Evolutionary conservation across 2,113 vertebrate genomes (phyloP).

Genomic region (Brachypteracias leptosomus): DNA sequence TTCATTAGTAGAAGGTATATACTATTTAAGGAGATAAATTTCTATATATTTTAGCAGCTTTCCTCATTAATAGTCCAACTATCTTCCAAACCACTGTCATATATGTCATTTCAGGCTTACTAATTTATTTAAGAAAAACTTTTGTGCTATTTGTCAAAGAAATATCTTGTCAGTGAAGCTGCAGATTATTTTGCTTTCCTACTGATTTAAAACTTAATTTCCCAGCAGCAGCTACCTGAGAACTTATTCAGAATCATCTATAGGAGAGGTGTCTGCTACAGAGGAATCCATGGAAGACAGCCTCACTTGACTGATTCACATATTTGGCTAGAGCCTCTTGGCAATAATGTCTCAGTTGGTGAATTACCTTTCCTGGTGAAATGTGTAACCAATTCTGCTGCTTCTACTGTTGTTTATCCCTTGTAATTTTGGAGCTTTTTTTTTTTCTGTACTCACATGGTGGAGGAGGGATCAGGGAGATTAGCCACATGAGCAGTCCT

Average conservation of each 20-base stretch:
- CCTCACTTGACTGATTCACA: background rate
- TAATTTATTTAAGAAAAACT: background rate
- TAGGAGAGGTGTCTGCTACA: background rate
- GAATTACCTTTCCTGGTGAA: background rate
- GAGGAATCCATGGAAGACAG: background rate
- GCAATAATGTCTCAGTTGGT: background rate
- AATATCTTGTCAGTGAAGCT: background rate
- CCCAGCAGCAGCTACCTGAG: background rate
- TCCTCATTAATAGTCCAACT: background rate
- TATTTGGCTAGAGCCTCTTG: background rate
- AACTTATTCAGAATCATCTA: background rate
- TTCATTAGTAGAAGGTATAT: too few relatives aligned
- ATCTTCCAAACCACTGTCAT: background rate
- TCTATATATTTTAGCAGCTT: background rate
- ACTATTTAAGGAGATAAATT: background rate
- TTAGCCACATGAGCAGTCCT: background rate
- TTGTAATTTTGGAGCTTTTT: background rate
- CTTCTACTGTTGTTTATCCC: background rate
- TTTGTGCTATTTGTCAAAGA: background rate
- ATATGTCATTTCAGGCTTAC: background rate
- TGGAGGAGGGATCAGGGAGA: too few relatives aligned
- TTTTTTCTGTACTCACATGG: background rate
- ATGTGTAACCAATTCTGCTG: background rate
- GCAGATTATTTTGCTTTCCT: background rate
- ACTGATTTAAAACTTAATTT: background rate